phyloP scores from a whole-genome alignment of 2,113 vertebrate genomes.

The Heterochromis multidens region DNA sequence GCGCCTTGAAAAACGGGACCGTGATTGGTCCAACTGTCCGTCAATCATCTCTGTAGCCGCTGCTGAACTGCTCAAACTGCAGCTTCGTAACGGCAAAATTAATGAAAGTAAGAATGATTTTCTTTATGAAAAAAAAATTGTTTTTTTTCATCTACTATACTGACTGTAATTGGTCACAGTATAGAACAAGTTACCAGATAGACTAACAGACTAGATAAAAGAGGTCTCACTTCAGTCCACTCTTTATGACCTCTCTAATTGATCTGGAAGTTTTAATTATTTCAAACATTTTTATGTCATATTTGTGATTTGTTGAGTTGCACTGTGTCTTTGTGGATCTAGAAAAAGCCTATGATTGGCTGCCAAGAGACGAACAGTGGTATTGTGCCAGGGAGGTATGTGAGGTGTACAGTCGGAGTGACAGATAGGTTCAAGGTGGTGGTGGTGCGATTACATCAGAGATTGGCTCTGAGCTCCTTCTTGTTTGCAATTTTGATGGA shows the following conservation, averaged over 20 bases:
- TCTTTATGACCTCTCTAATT: too few relatives aligned
- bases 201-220: too few relatives aligned
- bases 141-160: neutral
- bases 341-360: neutral
- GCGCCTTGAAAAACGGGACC: neutral
- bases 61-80: neutral
- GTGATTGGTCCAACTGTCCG: constrained; percentile 17
- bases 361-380: neutral
- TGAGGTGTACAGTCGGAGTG: neutral
- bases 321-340: neutral
- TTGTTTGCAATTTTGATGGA: neutral
- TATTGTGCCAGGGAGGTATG: neutral
- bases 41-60: neutral
- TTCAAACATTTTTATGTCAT: neutral
- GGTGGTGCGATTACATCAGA: neutral
- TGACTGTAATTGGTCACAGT: neutral
- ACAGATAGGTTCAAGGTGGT: neutral
- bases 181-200: too few relatives aligned
- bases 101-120: neutral
- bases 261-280: too few relatives aligned
- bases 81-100: neutral
- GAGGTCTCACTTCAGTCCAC: too few relatives aligned
- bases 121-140: neutral
- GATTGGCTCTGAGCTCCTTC: neutral
- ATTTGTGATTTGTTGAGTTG: neutral